Percentiles rank a stretch among this genome's conserved stretches.
Evolutionary conservation across 30 jellyfish, hydroid and myxozoan genomes (phyloP).

Genomic region (Cassiopea andromeda): DNA sequence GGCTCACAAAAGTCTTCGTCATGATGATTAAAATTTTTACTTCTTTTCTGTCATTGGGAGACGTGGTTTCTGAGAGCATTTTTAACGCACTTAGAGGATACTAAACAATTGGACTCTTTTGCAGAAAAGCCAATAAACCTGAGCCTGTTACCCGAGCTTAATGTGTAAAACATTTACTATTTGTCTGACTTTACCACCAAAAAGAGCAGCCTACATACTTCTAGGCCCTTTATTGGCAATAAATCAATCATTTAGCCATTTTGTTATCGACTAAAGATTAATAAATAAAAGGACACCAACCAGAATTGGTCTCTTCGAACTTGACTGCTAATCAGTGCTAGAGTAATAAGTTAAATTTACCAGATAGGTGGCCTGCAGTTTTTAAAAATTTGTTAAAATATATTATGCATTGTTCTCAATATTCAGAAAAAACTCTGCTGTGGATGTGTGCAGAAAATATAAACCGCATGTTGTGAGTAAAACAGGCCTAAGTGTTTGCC

Average conservation of each 20-base stretch:
- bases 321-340: constrained; percentile 15
- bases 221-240: constrained; percentile 20
- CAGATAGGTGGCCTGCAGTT: background rate
- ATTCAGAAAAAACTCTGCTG: too few relatives aligned
- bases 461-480: too few relatives aligned
- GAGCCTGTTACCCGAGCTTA: background rate
- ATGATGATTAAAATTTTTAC: too few relatives aligned
- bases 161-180: constrained; percentile 12
- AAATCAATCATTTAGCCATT: constrained; percentile 21
- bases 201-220: constrained; percentile 1
- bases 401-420: background rate
- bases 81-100: background rate
- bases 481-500: too few relatives aligned
- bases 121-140: background rate
- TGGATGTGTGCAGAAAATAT: too few relatives aligned
- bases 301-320: background rate
- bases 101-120: background rate
- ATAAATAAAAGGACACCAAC: constrained; percentile 15
- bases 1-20: too few relatives aligned
- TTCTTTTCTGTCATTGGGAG: too few relatives aligned
- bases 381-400: background rate
- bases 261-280: background rate
- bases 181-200: constrained; percentile 38
- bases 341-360: background rate
- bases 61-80: too few relatives aligned